phyloP scores from a whole-genome alignment of 2,113 vertebrate genomes.

The Orycteropus afer region DNA sequence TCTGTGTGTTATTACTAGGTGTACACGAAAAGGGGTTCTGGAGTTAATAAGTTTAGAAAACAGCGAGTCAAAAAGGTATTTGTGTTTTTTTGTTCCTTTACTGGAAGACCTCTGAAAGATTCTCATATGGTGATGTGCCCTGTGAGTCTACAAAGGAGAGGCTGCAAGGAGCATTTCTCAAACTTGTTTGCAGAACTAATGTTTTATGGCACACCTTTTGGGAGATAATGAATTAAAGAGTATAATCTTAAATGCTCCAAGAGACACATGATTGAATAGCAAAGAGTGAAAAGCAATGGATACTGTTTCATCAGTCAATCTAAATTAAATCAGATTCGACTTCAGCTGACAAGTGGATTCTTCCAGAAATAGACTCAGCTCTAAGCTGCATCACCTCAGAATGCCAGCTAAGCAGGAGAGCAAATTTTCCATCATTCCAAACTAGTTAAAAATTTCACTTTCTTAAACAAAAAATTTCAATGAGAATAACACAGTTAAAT shows the following conservation, averaged over 20 bases:
- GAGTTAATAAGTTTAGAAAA: slow-evolving; percentile 50
- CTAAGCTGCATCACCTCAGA: not conserved
- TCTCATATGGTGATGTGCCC: not conserved
- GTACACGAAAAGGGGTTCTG: slow-evolving; percentile 21
- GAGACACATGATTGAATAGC: slow-evolving; percentile 1
- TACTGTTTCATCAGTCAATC: slow-evolving; percentile 34
- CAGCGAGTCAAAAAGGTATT: slow-evolving; percentile 43
- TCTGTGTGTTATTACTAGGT: slow-evolving; percentile 28
- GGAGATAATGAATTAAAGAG: slow-evolving; percentile 9
- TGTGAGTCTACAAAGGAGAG: slow-evolving; percentile 24
- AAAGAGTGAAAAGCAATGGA: slow-evolving; percentile 55
- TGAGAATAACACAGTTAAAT: slow-evolving; percentile 45
- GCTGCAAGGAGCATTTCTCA: slow-evolving; percentile 12
- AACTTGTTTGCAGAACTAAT: slow-evolving; percentile 53
- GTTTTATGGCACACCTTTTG: slow-evolving; percentile 21
- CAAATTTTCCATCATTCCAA: slow-evolving; percentile 31
- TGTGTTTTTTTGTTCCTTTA: slow-evolving; percentile 26
- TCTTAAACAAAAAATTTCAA: slow-evolving; percentile 40
- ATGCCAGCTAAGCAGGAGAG: slow-evolving; percentile 18
- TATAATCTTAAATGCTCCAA: slow-evolving; percentile 55
- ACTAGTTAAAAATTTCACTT: slow-evolving; percentile 48
- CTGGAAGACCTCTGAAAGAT: slow-evolving; percentile 3
- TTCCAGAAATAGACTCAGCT: slow-evolving; percentile 34
- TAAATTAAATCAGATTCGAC: slow-evolving; percentile 43
- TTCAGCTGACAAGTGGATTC: slow-evolving; percentile 28